These are phyloP conservation scores for Gymnocypris eckloni DNA, from an alignment of 2,797 vertebrate genomes.

Conservation along the genomic window DNA sequence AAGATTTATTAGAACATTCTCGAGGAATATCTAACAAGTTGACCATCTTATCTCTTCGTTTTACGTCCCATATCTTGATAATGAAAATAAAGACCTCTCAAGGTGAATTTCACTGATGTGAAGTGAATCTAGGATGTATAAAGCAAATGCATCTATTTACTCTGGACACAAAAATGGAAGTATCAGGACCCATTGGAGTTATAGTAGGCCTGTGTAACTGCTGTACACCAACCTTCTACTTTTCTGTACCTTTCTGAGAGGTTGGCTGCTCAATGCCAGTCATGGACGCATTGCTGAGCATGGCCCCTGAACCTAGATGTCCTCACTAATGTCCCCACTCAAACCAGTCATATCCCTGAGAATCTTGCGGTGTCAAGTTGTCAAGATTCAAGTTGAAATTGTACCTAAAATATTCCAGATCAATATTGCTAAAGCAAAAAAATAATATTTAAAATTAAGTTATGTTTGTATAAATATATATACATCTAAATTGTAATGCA, in stretches of 20 bases:
- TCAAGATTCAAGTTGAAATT: too few relatives aligned
- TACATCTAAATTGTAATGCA: slow-evolving; percentile 56
- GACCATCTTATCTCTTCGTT: not conserved
- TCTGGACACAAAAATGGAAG: slow-evolving; percentile 69
- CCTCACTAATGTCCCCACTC: not conserved
- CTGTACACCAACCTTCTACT: slow-evolving; percentile 44
- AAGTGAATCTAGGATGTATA: slow-evolving; percentile 63
- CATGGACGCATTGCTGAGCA: slow-evolving; percentile 16
- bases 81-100: slow-evolving; percentile 26
- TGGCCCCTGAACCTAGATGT: slow-evolving; percentile 4
- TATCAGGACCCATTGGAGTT: slow-evolving; percentile 21
- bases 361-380: not conserved
- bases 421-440: slow-evolving; percentile 63
- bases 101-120: slow-evolving; percentile 57
- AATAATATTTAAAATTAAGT: slow-evolving; percentile 72
- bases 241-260: slow-evolving; percentile 26
- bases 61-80: slow-evolving; percentile 24
- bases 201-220: slow-evolving; percentile 41
- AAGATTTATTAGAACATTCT: slow-evolving; percentile 30
- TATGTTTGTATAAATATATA: slow-evolving; percentile 67
- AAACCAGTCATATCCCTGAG: slow-evolving; percentile 20
- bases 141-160: slow-evolving; percentile 67
- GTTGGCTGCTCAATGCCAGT: not conserved
- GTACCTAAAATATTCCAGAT: slow-evolving; percentile 55
- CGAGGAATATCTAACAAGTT: slow-evolving; percentile 13